Base-by-base conservation (phyloP, 2,888 invertebrate species). In the Tribolium freemani region DNA sequence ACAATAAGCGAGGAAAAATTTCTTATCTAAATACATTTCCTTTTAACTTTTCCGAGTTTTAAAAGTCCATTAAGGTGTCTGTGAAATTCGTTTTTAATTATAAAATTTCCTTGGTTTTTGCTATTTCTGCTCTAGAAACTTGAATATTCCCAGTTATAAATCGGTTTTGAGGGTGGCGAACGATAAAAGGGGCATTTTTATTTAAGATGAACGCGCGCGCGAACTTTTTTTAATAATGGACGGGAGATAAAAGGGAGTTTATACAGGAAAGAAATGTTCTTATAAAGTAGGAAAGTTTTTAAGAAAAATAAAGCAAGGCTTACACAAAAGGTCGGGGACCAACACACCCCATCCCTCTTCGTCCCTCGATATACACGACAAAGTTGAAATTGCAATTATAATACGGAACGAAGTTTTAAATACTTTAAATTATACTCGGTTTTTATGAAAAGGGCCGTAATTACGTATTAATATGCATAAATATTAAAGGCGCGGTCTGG, bases 211-310 rank as follows among this genome's bases (percentile, higher is more conserved):
- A 79, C 79, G 71, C 61, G 67, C 54, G 51, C 53, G 58, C 51
- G 80, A 83, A 83, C 79, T 83, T 83, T 84, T 83, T 83, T 84
- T 83, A 84, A 84, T 84, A 84, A 84, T 82, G 82, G 78, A 76
- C 69, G 74, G 77, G 78, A 82, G 83, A 83, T 83, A 83, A 83
- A 82, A 83, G 81, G 76, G 81, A 81, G 81, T 83, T 83, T 82
- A 80, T 82, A 80, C 81, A 80, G 77, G 82, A 83, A 82, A 81
- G 83, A 83, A 83, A 82, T 82, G 80, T 82, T 81, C 81, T 80
- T 82, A 77, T 79, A 83, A 83, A 81, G 83, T 81, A 78, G 81
- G 77, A 82, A 83, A 83, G 79, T 83, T 83, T 80, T 79, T 77
- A 79, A 80, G 80, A 82, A 82, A 82, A 82, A 82, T 81, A 82